These are phyloP conservation scores for Chymomyza costata DNA, from an alignment of 1,140 invertebrate genomes.

Conservation along the genomic window DNA sequence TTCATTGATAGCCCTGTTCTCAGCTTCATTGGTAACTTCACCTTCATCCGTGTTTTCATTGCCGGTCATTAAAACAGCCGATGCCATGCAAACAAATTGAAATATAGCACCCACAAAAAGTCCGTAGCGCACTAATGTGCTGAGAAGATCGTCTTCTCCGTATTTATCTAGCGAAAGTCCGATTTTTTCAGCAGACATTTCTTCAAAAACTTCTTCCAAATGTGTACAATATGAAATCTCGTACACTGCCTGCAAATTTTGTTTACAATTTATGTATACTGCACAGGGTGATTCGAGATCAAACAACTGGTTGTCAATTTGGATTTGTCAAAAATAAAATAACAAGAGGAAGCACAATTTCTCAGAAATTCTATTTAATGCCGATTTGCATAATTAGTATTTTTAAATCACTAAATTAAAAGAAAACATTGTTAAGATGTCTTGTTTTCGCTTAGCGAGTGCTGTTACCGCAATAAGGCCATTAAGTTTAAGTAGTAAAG, in stretches of 20 bases:
- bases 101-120: slow-evolving; percentile 64
- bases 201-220: slow-evolving; percentile 14
- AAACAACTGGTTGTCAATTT: slow-evolving; percentile 1
- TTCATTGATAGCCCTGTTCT: slow-evolving; percentile 30
- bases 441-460: slow-evolving; percentile 40
- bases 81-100: slow-evolving; percentile 60
- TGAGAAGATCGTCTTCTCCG: slow-evolving; percentile 60
- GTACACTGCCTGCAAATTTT: slow-evolving; percentile 6
- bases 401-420: slow-evolving; percentile 19
- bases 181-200: slow-evolving; percentile 28
- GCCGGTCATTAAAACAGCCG: slow-evolving; percentile 49
- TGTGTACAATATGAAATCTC: too few relatives aligned
- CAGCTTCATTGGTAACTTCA: slow-evolving; percentile 27
- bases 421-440: slow-evolving; percentile 31
- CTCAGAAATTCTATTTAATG: slow-evolving; percentile 31
- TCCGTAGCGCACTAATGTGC: slow-evolving; percentile 55
- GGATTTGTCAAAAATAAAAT: background rate
- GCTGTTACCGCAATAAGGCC: slow-evolving; percentile 12
- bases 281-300: slow-evolving; percentile 2
- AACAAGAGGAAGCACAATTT: slow-evolving; percentile 22
- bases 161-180: slow-evolving; percentile 51
- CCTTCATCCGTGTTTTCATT: slow-evolving; percentile 22
- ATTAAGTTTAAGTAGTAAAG: slow-evolving; percentile 1
- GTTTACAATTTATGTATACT: slow-evolving; percentile 43
- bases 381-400: slow-evolving; percentile 52